Evolutionary conservation across 2,888 invertebrate species (phyloP).

Genomic region (Horisme vitalbata): DNA sequence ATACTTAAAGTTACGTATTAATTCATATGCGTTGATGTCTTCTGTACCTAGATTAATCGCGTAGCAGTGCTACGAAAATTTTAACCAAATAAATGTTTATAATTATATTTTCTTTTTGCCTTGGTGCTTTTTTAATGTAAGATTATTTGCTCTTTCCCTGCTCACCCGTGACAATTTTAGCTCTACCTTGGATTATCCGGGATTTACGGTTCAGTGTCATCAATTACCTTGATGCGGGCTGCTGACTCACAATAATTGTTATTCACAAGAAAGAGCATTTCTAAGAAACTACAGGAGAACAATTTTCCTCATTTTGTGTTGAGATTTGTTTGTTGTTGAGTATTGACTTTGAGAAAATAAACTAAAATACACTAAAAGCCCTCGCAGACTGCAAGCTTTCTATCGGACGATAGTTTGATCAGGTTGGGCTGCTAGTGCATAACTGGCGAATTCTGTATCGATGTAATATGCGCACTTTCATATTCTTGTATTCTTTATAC

Average conservation of each 20-base stretch:
- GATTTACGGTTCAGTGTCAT: conserved; percentile 22
- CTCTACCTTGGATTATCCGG: conserved; percentile 15
- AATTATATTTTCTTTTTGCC: not conserved
- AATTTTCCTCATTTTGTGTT: not conserved
- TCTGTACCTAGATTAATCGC: not conserved
- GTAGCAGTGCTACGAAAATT: conserved; percentile 13
- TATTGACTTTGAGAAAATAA: too few species aligned
- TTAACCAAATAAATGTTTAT: conserved; percentile 1
- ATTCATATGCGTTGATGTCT: conserved; percentile 8
- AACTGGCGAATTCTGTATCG: too few species aligned
- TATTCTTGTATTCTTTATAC: too few species aligned
- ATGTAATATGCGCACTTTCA: too few species aligned
- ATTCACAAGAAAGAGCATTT: conserved; percentile 13
- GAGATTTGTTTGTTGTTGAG: too few species aligned
- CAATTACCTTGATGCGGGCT: conserved; percentile 23
- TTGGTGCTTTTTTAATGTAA: not conserved
- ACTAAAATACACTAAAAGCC: too few species aligned
- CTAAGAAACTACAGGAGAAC: conserved; percentile 7
- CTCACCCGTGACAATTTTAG: conserved; percentile 16
- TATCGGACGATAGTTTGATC: too few species aligned
- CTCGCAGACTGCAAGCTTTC: too few species aligned
- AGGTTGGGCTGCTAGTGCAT: too few species aligned
- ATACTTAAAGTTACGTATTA: not conserved
- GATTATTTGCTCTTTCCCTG: conserved; percentile 8
- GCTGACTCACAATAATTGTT: conserved; percentile 23